Conservation (phyloP, 2,113 vertebrate species). For the Euleptes europaea region DNA sequence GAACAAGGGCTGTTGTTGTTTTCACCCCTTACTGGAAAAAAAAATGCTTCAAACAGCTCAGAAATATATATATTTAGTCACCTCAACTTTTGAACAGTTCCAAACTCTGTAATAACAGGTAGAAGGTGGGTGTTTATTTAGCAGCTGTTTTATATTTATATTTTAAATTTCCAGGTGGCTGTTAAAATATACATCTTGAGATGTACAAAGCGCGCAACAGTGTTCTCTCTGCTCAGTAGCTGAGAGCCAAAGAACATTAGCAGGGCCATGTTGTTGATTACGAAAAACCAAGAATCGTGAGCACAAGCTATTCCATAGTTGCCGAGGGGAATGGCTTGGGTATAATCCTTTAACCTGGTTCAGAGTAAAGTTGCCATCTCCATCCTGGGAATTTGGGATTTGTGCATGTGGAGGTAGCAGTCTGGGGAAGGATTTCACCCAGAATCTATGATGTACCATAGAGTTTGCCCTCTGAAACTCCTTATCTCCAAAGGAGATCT, state of each 20-base stretch:
- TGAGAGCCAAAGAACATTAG: neutral
- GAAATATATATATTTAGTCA: neutral
- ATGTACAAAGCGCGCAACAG: neutral
- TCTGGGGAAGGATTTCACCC: too few species aligned
- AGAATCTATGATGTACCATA: too few species aligned
- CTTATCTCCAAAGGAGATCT: too few species aligned
- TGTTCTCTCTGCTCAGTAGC: neutral
- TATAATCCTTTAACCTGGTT: too few species aligned
- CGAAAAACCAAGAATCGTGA: neutral
- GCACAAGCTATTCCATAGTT: neutral
- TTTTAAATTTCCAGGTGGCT: too few species aligned
- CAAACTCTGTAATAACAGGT: neutral
- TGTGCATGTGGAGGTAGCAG: too few species aligned
- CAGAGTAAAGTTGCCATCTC: too few species aligned
- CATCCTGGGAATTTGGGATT: too few species aligned
- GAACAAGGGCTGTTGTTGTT: conserved; percentile 55
- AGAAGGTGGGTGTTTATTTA: neutral
- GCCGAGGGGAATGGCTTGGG: neutral
- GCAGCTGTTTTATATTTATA: neutral
- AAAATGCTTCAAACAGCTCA: rapidly evolving
- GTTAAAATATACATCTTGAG: too few species aligned
- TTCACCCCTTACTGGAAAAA: too few species aligned
- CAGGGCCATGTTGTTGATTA: neutral
- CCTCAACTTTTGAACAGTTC: neutral
- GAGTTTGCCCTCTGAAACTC: too few species aligned